phyloP scores from a whole-genome alignment of 92 coral and sea anemone species.

The Nematostella vectensis region DNA sequence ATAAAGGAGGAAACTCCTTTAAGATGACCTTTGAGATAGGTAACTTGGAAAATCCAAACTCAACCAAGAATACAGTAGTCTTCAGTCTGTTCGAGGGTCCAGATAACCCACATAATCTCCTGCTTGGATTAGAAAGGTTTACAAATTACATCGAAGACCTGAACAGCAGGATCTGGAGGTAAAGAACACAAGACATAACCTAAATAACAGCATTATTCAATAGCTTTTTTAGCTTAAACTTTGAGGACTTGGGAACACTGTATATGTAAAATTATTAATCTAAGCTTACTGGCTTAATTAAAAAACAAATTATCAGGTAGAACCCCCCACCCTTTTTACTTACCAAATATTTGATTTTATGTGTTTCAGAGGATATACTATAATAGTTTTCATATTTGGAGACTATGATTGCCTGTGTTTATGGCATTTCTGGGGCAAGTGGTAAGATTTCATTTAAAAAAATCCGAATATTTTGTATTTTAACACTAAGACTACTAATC shows the following conservation, averaged over 20 bases:
- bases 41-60: conserved; percentile 13
- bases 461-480: no score
- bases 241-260: no score
- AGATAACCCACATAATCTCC: conserved; percentile 15
- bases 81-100: conserved; percentile 16
- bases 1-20: conserved; percentile 20
- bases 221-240: no score
- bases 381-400: not conserved
- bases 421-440: conserved; percentile 3
- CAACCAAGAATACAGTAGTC: conserved; percentile 11
- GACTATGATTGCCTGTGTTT: conserved; percentile 1
- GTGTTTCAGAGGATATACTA: not conserved
- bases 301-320: no score
- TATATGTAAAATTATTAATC: no score
- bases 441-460: not conserved
- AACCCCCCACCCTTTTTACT: no score
- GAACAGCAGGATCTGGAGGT: not conserved
- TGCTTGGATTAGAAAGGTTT: conserved; percentile 5
- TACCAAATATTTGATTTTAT: no score
- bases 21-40: conserved; percentile 17
- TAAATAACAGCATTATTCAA: no score
- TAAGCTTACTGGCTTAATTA: no score
- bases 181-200: no score
- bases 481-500: not conserved
- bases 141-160: not conserved